Evolutionary conservation across 2,797 vertebrate species (phyloP), one percentile per base, ranked within the genome.

Genomic region (Morelia viridis): DNA sequence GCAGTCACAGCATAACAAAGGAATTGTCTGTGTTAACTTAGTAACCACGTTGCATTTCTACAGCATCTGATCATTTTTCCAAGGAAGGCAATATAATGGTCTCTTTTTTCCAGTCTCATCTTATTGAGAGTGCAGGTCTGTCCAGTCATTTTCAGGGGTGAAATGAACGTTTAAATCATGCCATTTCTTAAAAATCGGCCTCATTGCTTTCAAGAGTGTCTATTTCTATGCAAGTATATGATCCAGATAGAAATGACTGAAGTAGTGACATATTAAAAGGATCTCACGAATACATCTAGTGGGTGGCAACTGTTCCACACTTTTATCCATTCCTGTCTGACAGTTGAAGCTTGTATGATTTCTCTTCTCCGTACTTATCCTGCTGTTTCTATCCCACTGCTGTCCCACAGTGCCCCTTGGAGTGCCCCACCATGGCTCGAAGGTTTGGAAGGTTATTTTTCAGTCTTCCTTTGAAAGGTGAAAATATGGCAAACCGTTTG

Each of bases 401-500:
- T 76, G 56, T 80, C 50, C 50, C 50, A 53, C 50, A 53, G 50
- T 53, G 50, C 50, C 9, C 71, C 71, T 46, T 46, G 71, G 35
- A 80, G 83, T 5, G 12, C 57, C 7, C 24, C 17, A 6, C 24
- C 26, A 85, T 50, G 26, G 65, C 9, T 22, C 26, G 31, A 53
- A 83, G 5, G 85, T 60, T 53, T 9, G 41, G 28, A 35, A n/a
- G 26, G 58, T 87, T 57, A 50, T 31, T 46, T 89, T 57, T 46
- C 83, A 46, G 57, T 76, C 57, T 90, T 61, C 71, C 19, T 93
- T 88, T 64, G 58, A 91, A 92, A 61, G 31, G 61, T 15, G 87
- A 90, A 90, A 96, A 96, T 96, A 96, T 93, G 96, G 95, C 94
- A 95, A 95, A 92, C 87, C 93, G 7, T 95, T 96, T 83, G 24